These are phyloP conservation scores for Eilema depressum DNA, from an alignment of 2,888 invertebrate species.

Conservation along the genomic window DNA sequence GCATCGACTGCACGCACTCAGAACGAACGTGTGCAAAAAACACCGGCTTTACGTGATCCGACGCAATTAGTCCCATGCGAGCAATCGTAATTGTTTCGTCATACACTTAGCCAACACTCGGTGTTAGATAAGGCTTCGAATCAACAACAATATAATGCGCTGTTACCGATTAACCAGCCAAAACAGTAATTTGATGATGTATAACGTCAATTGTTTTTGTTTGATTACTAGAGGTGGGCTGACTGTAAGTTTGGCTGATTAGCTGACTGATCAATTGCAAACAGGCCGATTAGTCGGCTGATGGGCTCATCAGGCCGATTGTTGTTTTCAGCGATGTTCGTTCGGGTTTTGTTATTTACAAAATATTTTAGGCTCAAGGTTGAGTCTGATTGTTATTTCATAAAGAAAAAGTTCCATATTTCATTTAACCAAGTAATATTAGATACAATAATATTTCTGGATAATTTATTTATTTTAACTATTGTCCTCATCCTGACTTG, in stretches of 20 bases:
- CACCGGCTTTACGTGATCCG: conserved; percentile 64
- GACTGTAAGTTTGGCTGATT: not conserved
- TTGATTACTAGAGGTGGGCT: conserved; percentile 6
- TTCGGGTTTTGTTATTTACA: no score
- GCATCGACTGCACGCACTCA: conserved; percentile 55
- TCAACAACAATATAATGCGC: conserved; percentile 32
- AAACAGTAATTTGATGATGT: conserved; percentile 16
- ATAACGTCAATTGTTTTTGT: conserved; percentile 13
- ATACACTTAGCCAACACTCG: conserved; percentile 71
- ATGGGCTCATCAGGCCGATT: no score
- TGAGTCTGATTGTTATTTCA: no score
- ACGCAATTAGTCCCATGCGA: conserved; percentile 67
- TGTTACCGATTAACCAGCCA: conserved; percentile 27
- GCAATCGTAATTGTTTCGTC: conserved; percentile 75
- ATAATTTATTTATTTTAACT: no score
- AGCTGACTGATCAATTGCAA: no score
- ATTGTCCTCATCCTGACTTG: no score
- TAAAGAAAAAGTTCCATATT: no score
- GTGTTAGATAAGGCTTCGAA: conserved; percentile 53
- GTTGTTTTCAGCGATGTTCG: no score
- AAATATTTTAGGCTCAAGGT: no score
- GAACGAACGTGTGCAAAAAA: conserved; percentile 48
- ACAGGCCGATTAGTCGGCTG: no score
- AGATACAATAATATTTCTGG: no score
- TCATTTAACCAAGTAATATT: no score